phyloP scores from a whole-genome alignment of 2,888 invertebrate genomes.

The Hyposoter dolosus region DNA sequence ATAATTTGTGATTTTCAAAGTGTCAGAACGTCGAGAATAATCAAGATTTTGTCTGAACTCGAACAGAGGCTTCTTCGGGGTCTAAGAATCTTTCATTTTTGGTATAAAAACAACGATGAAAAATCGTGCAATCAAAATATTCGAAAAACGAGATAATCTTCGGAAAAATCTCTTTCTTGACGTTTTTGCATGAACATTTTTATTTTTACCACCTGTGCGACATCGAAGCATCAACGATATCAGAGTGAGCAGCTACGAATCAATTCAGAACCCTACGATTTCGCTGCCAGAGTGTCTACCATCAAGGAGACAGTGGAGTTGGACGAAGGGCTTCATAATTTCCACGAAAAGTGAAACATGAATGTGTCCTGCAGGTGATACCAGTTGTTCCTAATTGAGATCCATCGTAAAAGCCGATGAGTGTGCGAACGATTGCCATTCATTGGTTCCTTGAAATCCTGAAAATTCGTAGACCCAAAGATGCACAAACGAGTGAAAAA shows the following conservation, averaged over 20 bases:
- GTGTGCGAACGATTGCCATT: background rate
- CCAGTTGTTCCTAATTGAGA: constrained; percentile 19
- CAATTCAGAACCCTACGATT: background rate
- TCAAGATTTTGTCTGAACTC: too few relatives aligned
- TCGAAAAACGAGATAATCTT: background rate
- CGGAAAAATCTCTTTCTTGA: background rate
- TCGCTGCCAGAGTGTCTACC: background rate
- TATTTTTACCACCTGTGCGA: background rate
- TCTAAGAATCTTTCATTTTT: background rate
- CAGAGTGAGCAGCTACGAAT: background rate
- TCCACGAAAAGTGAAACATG: background rate
- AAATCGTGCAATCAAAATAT: background rate
- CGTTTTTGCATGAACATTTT: background rate
- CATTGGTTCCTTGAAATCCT: background rate
- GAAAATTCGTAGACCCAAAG: background rate
- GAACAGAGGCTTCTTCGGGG: too few relatives aligned
- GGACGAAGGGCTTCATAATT: background rate
- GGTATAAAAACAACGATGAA: background rate
- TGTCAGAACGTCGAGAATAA: too few relatives aligned
- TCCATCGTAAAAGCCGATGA: background rate
- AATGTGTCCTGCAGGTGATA: background rate
- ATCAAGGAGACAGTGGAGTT: background rate
- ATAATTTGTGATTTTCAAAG: too few relatives aligned
- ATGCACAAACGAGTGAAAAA: constrained; percentile 7
- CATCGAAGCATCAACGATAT: background rate